Evolutionary conservation across 1,140 invertebrate species (phyloP).

Genomic region (Ceratina australensis): DNA sequence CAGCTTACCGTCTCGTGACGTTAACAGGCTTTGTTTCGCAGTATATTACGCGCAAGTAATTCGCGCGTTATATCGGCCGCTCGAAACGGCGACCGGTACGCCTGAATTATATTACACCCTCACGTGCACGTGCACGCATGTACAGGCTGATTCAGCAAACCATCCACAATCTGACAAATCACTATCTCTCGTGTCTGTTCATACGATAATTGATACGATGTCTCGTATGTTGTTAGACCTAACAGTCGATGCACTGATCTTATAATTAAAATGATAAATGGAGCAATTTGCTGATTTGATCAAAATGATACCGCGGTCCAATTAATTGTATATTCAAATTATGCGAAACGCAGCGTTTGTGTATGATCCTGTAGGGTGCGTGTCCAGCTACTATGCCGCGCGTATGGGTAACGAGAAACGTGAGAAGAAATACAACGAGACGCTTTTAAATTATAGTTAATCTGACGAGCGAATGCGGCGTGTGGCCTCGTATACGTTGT

Average conservation of each 20-base stretch:
- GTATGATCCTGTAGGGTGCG: too few species aligned
- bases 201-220: too few species aligned
- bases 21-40: slow-evolving; percentile 46
- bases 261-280: too few species aligned
- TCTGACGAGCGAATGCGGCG: slow-evolving; percentile 11
- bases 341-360: too few species aligned
- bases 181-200: too few species aligned
- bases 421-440: slow-evolving; percentile 49
- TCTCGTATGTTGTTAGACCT: too few species aligned
- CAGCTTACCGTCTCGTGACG: slow-evolving; percentile 38
- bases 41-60: slow-evolving; percentile 46
- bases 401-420: slow-evolving; percentile 33
- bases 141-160: neutral
- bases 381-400: neutral
- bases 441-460: slow-evolving; percentile 46
- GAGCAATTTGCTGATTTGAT: too few species aligned
- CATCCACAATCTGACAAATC: neutral
- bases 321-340: too few species aligned
- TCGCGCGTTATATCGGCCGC: slow-evolving; percentile 27
- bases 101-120: slow-evolving; percentile 40
- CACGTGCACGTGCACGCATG: neutral
- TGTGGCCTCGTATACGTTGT: slow-evolving; percentile 39
- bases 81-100: neutral
- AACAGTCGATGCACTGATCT: too few species aligned
- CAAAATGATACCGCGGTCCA: too few species aligned